Conservation (phyloP, 2,113 vertebrate species). For the Donacobius atricapilla region DNA sequence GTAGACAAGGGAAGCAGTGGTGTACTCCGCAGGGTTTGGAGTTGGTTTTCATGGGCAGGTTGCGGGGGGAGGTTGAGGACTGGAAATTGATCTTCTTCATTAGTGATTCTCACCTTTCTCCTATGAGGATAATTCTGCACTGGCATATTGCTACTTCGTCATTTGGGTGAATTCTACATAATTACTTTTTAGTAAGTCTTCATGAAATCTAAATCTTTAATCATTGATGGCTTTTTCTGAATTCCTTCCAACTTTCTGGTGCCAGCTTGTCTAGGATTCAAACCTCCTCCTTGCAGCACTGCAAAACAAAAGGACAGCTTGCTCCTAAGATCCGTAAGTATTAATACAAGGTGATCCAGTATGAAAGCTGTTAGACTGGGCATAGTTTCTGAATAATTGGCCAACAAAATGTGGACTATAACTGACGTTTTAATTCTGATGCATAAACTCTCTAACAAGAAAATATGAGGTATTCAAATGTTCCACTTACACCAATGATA, state of each 20-base stretch:
- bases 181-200: conserved; percentile 2
- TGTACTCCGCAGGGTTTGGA: neutral
- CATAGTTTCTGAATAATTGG: neutral
- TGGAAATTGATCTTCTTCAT: neutral
- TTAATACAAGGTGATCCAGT: neutral
- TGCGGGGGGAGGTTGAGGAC: neutral
- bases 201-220: conserved; percentile 5
- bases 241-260: neutral
- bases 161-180: neutral
- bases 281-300: neutral
- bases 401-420: neutral
- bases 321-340: neutral
- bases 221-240: neutral
- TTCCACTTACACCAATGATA: neutral
- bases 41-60: fast-evolving
- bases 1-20: neutral
- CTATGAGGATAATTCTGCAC: neutral
- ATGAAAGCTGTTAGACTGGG: neutral
- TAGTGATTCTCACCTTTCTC: neutral
- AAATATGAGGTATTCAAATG: neutral
- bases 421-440: neutral
- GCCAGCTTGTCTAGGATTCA: neutral
- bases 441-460: neutral
- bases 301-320: neutral
- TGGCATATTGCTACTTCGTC: neutral